Conservation (phyloP, 1,140 invertebrate species). For the Pseudomyrmex flavicornis region DNA sequence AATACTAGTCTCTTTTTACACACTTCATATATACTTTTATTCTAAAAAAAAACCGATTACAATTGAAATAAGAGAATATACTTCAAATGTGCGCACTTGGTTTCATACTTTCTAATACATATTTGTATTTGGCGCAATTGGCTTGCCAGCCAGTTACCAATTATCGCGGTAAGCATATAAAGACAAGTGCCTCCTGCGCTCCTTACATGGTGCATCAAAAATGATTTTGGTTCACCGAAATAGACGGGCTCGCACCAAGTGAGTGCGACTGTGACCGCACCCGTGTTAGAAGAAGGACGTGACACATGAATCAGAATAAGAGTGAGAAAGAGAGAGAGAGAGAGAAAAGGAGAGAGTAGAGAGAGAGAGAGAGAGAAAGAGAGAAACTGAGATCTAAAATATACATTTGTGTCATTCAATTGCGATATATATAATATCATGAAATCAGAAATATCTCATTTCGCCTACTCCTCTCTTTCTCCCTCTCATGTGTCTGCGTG, state of each 20-base stretch:
- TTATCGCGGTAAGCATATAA: slow-evolving; percentile 41
- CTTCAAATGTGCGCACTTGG: too few species aligned
- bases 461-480: too few species aligned
- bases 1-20: too few species aligned
- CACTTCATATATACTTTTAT: too few species aligned
- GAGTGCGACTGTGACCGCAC: slow-evolving; percentile 53
- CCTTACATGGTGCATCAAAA: slow-evolving; percentile 69
- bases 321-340: too few species aligned
- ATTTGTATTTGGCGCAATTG: too few species aligned
- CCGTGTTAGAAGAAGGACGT: slow-evolving; percentile 35
- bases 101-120: too few species aligned
- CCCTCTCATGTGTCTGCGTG: too few species aligned
- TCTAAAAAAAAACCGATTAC: slow-evolving; percentile 42
- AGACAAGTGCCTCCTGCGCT: slow-evolving; percentile 52
- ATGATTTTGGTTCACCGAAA: slow-evolving; percentile 70
- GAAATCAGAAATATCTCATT: too few species aligned
- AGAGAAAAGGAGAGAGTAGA: too few species aligned
- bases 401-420: slow-evolving; percentile 8
- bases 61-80: slow-evolving; percentile 81
- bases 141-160: slow-evolving; percentile 76
- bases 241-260: slow-evolving; percentile 59
- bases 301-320: slow-evolving; percentile 34
- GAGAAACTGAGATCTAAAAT: slow-evolving; percentile 19
- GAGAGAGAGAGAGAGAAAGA: too few species aligned
- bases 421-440: too few species aligned